These are phyloP conservation scores for Hippocampus mohnikei DNA, from an alignment of 2,113 vertebrate species.

Conservation along the genomic window DNA sequence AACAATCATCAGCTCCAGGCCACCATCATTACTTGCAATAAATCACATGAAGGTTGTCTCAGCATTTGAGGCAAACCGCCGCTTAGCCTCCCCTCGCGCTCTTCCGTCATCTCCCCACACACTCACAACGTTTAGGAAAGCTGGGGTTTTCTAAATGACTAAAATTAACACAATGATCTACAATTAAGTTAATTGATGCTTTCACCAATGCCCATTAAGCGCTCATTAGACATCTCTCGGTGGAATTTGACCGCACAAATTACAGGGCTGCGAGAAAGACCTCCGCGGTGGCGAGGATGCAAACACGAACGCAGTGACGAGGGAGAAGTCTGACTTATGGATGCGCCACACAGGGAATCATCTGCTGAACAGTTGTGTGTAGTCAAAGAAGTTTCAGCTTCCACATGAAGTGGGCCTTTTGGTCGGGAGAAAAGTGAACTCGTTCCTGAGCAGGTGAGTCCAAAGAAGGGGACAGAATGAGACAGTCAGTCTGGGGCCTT, in stretches of 20 bases:
- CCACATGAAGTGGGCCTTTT: slow-evolving; percentile 1
- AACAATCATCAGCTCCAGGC: slow-evolving; percentile 56
- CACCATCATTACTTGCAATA: slow-evolving; percentile 49
- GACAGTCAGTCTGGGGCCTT: slow-evolving; percentile 44
- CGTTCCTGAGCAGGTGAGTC: slow-evolving; percentile 11
- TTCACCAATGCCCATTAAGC: slow-evolving; percentile 64
- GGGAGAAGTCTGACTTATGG: slow-evolving; percentile 30
- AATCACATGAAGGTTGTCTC: slow-evolving; percentile 57
- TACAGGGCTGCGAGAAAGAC: slow-evolving; percentile 64
- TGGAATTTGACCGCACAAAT: slow-evolving; percentile 55
- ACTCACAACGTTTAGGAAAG: slow-evolving; percentile 64
- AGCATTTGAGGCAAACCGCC: slow-evolving; percentile 61
- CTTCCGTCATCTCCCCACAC: slow-evolving; percentile 52
- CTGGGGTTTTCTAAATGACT: slow-evolving; percentile 71
- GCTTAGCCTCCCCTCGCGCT: slow-evolving; percentile 45
- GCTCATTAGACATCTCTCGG: slow-evolving; percentile 64
- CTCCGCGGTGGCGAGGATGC: slow-evolving; percentile 62
- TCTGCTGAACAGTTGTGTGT: slow-evolving; percentile 38
- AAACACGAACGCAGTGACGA: slow-evolving; percentile 58
- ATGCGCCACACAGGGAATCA: slow-evolving; percentile 25
- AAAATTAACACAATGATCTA: slow-evolving; percentile 72
- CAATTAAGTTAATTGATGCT: slow-evolving; percentile 71
- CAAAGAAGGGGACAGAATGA: slow-evolving; percentile 17
- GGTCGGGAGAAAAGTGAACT: slow-evolving; percentile 10
- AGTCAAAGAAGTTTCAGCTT: neutral